Base-by-base conservation (phyloP, 2,113 vertebrate genomes). In the Lophochroa leadbeateri region DNA sequence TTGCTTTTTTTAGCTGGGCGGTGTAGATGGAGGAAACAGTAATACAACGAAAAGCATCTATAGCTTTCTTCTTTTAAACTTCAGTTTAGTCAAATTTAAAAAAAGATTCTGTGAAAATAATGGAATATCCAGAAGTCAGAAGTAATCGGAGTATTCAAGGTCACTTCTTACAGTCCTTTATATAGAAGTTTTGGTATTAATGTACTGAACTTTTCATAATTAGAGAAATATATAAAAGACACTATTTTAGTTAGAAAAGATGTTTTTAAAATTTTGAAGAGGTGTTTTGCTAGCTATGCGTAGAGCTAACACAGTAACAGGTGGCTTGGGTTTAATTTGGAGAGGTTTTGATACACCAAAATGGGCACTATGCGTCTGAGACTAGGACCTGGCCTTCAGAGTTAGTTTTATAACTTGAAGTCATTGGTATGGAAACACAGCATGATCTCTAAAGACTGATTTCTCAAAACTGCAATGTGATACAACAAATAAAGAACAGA, bases 361-460 rank as follows among this genome's bases (percentile, higher is more conserved):
- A 37, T 92, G n/a, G 94, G 46, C 28, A 49, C 53, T 68, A 0
- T 63, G 25, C 47, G 63, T 88, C 65, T 90, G 77, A 97, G 87
- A 96, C 81, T 90, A 91, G 86, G 96, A 95, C 86, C 68, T 82
- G 78, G 93, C 76, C 89, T 87, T 96, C 82, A 80, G 55, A 94
- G 13, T 85, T 96, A 67, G 53, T 87, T 96, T 97, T 95, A 72
- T 93, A 97, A 92, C 80, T 90, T 95, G 57, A 95, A 89, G 80
- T 74, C 35, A 96, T 98, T 97, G 91, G 97, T 96, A 95, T 98
- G 96, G 98, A 97, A 97, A 98, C 96, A 84, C 92, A 96, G 94
- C 83, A 41, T 2, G 27, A 60, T 70, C 83, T 97, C 70, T 95
- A 82, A 94, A 94, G 96, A 95, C 91, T 96, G 81, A 82, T 96